Conservation (phyloP, 2,113 vertebrate species). For the Cnemophilus loriae region DNA sequence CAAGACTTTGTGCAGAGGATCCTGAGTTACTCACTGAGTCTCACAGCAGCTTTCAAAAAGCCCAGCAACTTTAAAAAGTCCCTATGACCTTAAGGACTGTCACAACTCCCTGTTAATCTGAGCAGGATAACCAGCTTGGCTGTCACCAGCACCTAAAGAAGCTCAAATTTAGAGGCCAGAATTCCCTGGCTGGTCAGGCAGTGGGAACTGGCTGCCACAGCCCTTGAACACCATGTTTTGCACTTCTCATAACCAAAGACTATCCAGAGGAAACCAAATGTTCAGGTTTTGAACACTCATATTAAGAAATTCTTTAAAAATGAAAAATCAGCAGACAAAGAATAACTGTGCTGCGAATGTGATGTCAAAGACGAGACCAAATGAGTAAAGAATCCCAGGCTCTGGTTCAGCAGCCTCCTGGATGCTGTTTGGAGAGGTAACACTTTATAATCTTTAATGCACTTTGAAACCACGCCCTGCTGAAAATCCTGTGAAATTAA, state of each 20-base stretch:
- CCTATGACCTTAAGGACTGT: not conserved
- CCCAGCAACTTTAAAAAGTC: not conserved
- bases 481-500: not conserved
- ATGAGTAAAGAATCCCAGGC: not conserved
- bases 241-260: not conserved
- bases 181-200: not conserved
- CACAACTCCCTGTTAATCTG: not conserved
- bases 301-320: not conserved
- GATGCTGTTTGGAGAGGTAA: not conserved
- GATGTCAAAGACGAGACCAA: not conserved
- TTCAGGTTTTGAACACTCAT: not conserved
- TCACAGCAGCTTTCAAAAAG: not conserved
- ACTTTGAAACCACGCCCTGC: not conserved
- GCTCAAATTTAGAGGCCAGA: not conserved
- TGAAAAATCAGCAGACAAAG: not conserved
- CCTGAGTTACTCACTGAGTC: not conserved
- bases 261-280: not conserved
- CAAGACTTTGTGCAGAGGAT: not conserved
- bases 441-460: not conserved
- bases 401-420: not conserved
- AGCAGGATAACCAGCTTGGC: not conserved
- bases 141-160: not conserved
- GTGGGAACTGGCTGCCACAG: not conserved
- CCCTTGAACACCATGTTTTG: not conserved
- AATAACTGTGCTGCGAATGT: not conserved